Evolutionary conservation across 1,140 invertebrate species (phyloP), one percentile per base, ranked within the genome.

Genomic region (Drosophila willistoni): DNA sequence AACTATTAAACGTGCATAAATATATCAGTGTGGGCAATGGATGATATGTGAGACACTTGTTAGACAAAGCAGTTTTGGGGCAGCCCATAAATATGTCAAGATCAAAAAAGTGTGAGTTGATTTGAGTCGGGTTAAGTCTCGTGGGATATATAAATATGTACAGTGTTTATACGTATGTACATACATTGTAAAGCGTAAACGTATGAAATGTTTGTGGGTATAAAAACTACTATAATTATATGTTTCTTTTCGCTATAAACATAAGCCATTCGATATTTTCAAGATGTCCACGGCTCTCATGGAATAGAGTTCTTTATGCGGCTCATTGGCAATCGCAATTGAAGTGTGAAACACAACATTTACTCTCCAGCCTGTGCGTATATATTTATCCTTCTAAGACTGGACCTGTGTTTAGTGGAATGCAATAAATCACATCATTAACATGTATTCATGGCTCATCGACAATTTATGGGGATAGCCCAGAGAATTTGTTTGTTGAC

Each of bases 1-100:
- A 73, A 89, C 87, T 87, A 86, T 86, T 86, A 86, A 86, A 86
- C 87, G 83, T 79, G 69, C 83, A 86, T 86, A 86, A 86, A 86
- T 86, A 79, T 77, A 73, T 86, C 83, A 86, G 62, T 77, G 65
- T 25, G 44, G 34, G 19, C 22, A 47, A 7, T 39, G 34, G 59
- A 42, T 87, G 83, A 77, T 77, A 86, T 83, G 55, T 79, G 83
- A 86, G 83, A 86, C 72, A 70, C 47, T 65, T 22, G 54, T 55
- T 81, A 47, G 65, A 71, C 65, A 59, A 75, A 87, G 71, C 86
- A 87, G 82, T 78, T 78, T 78, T 71, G 68, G 42, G 57, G 47
- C 57, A 77, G 71, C 64, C 64, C 84, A 86, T 86, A 86, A 86
- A 86, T 72, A 79, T 87, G 83, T 86, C 83, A 86, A 86, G 87